Conservation (phyloP, 2,888 invertebrate genomes). For the Stenurella melanura region DNA sequence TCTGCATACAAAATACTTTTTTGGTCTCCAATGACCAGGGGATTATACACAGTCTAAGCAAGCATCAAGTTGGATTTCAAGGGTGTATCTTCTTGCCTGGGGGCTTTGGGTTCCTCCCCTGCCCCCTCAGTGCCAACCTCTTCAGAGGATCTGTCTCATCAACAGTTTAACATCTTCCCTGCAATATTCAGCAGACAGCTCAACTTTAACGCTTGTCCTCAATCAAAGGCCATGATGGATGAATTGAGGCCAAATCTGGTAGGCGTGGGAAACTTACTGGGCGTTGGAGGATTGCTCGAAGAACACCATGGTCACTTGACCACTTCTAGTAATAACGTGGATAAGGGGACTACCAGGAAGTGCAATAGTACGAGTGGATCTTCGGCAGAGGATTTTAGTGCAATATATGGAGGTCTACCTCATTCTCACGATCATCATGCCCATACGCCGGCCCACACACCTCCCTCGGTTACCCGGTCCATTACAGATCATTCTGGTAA, state of each 20-base stretch:
- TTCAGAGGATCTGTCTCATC: slow-evolving; percentile 78
- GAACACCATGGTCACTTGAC: slow-evolving; percentile 82
- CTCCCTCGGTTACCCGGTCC: slow-evolving; percentile 75
- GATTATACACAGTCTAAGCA: slow-evolving; percentile 54
- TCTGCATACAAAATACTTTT: neutral
- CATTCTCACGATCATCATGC: slow-evolving; percentile 74
- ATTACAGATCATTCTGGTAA: slow-evolving; percentile 73
- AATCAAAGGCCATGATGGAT: slow-evolving; percentile 87
- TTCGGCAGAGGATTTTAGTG: slow-evolving; percentile 91
- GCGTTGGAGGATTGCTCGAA: slow-evolving; percentile 86
- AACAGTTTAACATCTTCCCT: slow-evolving; percentile 94
- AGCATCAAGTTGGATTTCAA: slow-evolving; percentile 90
- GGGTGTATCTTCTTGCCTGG: slow-evolving; percentile 82
- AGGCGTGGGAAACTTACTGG: slow-evolving; percentile 85
- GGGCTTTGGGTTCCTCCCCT: slow-evolving; percentile 78
- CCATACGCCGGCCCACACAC: slow-evolving; percentile 83
- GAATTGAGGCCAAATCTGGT: slow-evolving; percentile 89
- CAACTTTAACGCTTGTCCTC: slow-evolving; percentile 84
- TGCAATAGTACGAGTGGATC: slow-evolving; percentile 85
- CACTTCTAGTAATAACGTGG: slow-evolving; percentile 66
- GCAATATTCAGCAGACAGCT: slow-evolving; percentile 93
- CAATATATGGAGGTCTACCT: slow-evolving; percentile 82
- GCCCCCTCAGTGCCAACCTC: slow-evolving; percentile 72
- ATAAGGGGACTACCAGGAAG: slow-evolving; percentile 76
- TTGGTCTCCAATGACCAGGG: slow-evolving; percentile 51